Base-by-base conservation (phyloP, 1,140 invertebrate genomes). In the Zaprionus lachaisei region DNA sequence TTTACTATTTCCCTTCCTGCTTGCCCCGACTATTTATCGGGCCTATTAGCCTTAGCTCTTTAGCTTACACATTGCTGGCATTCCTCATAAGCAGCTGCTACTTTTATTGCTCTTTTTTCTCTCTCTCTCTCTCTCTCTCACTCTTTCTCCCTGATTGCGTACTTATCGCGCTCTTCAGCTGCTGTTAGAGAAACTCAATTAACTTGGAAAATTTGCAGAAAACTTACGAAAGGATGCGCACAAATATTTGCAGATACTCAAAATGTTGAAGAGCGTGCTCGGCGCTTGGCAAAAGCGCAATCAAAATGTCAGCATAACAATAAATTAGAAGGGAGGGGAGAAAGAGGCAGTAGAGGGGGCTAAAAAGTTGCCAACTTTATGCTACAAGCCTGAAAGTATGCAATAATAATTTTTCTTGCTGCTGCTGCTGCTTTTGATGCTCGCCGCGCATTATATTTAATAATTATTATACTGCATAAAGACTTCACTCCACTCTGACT, bases 271-370 rank as follows among this genome's bases (percentile, higher is more conserved):
- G 64, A 31, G 22, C 68, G 56, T 41, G 22, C 54, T 24, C 9
- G 56, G 56, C 54, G 41, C 44, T 47, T 24, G n/a, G 15, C 49
- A 55, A 76, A 70, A 76, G 75, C 66, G 75, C 84, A 83, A 89
- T 89, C 84, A 87, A 87, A 83, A 89, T 80, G 83, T 72, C 84
- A 83, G 68, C 70, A 78, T 44, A 83, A 72, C 80, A 75, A 89
- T 86, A 89, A 86, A 86, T 86, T 80, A 80, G 62, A 57, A 51
- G 54, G 51, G 34, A 28, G 5, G 17, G 31, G 26, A 20, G 26
- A 9, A 22, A 26, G 22, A 41, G 37, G 12, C 3, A 26, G 1
- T 38, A 60, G 54, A 38, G 55, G 49, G 44, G 22, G 55, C 68
- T 49, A 47, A 67, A 51, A 69, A 83, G 70, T 71, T 74, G 69